Conservation (phyloP, 2,797 vertebrate species). For the Oceanodroma leucorhoa region DNA sequence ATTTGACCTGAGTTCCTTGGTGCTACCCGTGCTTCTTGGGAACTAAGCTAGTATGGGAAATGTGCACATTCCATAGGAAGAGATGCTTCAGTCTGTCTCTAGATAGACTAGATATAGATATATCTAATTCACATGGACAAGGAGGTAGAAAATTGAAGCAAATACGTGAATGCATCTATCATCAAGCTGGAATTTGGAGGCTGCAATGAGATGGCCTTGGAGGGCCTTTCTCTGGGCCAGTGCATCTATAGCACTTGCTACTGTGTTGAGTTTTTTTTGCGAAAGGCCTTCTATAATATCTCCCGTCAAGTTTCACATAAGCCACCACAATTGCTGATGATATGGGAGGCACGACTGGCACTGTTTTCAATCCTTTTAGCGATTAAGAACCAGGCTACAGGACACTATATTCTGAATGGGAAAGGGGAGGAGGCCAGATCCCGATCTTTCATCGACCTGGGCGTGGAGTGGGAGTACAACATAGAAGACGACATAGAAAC, state of each 20-base stretch:
- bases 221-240: not conserved
- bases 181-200: not conserved
- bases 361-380: constrained; percentile 76
- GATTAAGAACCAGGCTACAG: constrained; percentile 96
- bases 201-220: not conserved
- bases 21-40: not conserved
- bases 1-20: not conserved
- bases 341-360: not conserved
- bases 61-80: rapidly evolving
- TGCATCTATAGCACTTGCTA: not conserved
- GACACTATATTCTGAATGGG: constrained; percentile 94
- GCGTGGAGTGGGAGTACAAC: constrained; percentile 94
- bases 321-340: rapidly evolving
- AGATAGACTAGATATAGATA: not conserved
- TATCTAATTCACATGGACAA: not conserved
- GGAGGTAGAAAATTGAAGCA: not conserved
- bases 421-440: constrained; percentile 89
- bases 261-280: not conserved
- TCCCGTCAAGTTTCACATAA: not conserved
- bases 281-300: not conserved
- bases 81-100: not conserved
- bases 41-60: not conserved
- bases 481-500: constrained; percentile 88
- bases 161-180: rapidly evolving
- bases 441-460: constrained; percentile 91